Evolutionary conservation across 2,113 vertebrate genomes (phyloP).

Genomic region (Hippocampus abdominalis): DNA sequence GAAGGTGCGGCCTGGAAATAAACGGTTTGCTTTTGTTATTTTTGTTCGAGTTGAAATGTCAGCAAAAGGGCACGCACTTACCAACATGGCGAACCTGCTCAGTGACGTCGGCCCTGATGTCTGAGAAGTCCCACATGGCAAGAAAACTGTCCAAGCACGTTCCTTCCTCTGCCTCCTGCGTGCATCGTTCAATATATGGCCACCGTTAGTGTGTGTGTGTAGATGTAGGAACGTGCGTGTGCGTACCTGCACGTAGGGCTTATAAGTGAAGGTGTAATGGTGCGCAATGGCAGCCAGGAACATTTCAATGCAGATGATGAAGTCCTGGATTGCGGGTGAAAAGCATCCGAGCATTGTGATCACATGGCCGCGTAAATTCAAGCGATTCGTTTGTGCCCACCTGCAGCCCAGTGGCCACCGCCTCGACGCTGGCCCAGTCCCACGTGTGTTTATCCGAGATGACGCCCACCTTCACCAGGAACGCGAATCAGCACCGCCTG

Average conservation of each 20-base stretch:
- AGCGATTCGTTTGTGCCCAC: slow-evolving; percentile 47
- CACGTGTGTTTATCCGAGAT: slow-evolving; percentile 90
- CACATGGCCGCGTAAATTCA: no score
- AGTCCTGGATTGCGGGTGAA: slow-evolving; percentile 76
- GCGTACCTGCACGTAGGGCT: slow-evolving; percentile 78
- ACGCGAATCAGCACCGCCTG: slow-evolving; percentile 93
- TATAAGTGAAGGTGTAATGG: slow-evolving; percentile 95
- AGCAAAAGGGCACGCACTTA: slow-evolving; percentile 64
- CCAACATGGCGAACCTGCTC: slow-evolving; percentile 94
- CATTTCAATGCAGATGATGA: slow-evolving; percentile 97
- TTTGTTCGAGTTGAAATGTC: not conserved
- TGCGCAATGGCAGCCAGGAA: slow-evolving; percentile 94
- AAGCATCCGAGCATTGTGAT: no score
- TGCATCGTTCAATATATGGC: not conserved
- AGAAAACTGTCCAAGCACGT: slow-evolving; percentile 97
- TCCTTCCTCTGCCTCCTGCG: slow-evolving; percentile 89
- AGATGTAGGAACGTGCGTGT: not conserved
- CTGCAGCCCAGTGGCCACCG: slow-evolving; percentile 92
- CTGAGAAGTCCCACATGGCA: slow-evolving; percentile 98
- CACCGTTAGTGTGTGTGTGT: not conserved
- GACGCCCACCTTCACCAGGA: slow-evolving; percentile 92
- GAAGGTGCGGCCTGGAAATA: slow-evolving; percentile 80
- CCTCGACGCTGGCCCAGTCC: slow-evolving; percentile 94
- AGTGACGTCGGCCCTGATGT: slow-evolving; percentile 88
- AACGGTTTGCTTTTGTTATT: not conserved